Evolutionary conservation across 2,113 vertebrate genomes (phyloP).

Genomic region (Craseonycteris thonglongyai): DNA sequence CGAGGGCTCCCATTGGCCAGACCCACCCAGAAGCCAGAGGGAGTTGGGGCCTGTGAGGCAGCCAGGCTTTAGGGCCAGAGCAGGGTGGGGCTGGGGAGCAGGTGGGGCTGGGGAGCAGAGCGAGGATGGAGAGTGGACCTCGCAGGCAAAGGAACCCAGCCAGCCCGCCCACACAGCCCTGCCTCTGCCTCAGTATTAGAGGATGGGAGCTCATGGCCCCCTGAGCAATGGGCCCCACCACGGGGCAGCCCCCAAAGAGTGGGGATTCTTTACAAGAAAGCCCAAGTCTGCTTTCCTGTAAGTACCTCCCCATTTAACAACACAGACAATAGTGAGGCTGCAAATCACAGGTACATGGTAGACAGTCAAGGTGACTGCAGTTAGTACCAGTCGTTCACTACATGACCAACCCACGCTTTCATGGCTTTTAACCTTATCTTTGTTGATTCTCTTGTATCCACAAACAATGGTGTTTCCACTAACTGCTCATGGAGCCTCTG

Average conservation of each 20-base stretch:
- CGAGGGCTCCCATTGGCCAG: not conserved
- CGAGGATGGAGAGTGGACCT: not conserved
- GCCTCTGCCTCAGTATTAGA: not conserved
- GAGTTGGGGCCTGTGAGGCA: not conserved
- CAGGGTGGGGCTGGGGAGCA: not conserved
- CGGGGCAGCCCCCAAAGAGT: not conserved
- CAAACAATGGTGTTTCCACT: not conserved
- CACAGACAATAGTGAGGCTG: not conserved
- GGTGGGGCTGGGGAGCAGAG: not conserved
- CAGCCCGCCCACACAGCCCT: rapidly evolving
- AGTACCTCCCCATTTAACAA: not conserved
- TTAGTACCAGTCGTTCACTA: not conserved
- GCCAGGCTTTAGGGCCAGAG: not conserved
- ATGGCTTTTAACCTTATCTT: not conserved
- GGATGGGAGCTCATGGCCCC: not conserved
- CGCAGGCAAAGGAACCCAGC: not conserved
- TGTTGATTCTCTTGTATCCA: not conserved
- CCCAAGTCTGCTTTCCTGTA: not conserved
- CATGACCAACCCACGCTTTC: not conserved
- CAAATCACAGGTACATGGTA: not conserved
- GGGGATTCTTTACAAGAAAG: not conserved
- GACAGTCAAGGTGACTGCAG: not conserved
- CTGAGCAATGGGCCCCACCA: not conserved
- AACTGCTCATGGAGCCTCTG: not conserved
- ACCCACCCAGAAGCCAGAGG: not conserved